A percentile compares a stretch with the other conserved stretches of the same genome.
Conservation (phyloP, 2,113 vertebrate species). For the Dromas ardeola region DNA sequence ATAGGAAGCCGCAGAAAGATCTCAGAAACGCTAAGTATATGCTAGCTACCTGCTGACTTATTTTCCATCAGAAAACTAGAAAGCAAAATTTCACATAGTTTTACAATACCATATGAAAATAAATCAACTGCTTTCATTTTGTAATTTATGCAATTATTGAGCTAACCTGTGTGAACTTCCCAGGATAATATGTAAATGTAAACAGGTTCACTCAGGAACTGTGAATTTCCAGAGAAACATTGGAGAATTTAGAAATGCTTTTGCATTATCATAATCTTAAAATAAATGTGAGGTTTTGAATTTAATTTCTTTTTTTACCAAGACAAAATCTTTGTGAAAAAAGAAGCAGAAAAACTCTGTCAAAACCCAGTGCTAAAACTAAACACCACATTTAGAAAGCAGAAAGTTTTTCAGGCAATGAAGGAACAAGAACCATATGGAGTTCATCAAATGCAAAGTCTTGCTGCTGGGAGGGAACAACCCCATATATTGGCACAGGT, state of each 20-base stretch:
- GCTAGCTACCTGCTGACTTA: neutral
- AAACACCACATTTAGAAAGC: neutral
- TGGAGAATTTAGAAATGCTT: neutral
- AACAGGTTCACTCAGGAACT: neutral
- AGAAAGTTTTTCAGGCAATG: neutral
- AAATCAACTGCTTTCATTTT: neutral
- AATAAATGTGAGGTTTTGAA: neutral
- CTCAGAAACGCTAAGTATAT: neutral
- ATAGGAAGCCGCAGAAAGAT: neutral
- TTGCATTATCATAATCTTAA: neutral
- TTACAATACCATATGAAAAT: neutral
- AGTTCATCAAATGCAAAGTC: neutral
- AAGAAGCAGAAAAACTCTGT: neutral
- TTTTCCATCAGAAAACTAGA: neutral
- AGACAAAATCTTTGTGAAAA: neutral
- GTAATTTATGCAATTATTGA: neutral
- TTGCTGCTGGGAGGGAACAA: neutral
- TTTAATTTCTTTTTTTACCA: neutral
- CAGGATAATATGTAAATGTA: neutral
- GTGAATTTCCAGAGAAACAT: neutral
- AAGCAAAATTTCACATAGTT: neutral
- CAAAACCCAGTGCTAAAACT: neutral
- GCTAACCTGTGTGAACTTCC: neutral
- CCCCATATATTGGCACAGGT: neutral
- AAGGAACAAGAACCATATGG: neutral